These are phyloP conservation scores for Littorina saxatilis DNA, from an alignment of 1,140 invertebrate species.

Conservation along the genomic window DNA sequence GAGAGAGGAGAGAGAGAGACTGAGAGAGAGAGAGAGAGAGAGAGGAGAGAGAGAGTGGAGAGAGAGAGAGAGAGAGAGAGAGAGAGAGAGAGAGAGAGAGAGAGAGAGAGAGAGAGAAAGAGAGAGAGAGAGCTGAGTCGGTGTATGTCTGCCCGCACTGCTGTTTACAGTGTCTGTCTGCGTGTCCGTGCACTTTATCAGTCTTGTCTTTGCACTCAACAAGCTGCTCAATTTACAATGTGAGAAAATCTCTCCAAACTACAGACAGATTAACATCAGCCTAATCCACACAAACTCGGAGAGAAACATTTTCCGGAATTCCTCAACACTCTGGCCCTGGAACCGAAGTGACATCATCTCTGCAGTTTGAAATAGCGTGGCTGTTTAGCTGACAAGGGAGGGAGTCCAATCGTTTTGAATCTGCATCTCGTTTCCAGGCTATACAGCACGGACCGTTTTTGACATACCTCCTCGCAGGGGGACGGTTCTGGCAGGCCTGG, in stretches of 20 bases:
- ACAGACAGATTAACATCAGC: not conserved
- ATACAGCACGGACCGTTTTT: no score
- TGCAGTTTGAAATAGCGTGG: no score
- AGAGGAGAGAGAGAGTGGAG: not conserved
- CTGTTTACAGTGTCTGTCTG: not conserved
- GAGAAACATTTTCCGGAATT: no score
- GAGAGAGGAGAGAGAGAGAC: not conserved
- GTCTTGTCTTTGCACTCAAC: not conserved
- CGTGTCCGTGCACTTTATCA: not conserved
- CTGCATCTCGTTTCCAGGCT: no score
- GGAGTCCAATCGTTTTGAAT: no score
- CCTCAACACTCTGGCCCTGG: no score
- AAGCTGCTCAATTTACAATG: not conserved
- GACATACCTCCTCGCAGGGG: no score
- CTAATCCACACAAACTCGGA: not conserved
- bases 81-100: not conserved
- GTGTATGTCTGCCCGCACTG: not conserved
- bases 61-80: not conserved
- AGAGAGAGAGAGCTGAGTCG: not conserved
- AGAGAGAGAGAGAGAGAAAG: not conserved
- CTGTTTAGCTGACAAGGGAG: no score
- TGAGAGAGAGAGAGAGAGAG: not conserved
- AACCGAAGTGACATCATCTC: no score
- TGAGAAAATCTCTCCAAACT: not conserved
- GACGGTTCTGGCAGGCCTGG: no score